These are phyloP conservation scores for Aspidiotus rigidus DNA, from an alignment of 2,888 invertebrate genomes.

Conservation along the genomic window DNA sequence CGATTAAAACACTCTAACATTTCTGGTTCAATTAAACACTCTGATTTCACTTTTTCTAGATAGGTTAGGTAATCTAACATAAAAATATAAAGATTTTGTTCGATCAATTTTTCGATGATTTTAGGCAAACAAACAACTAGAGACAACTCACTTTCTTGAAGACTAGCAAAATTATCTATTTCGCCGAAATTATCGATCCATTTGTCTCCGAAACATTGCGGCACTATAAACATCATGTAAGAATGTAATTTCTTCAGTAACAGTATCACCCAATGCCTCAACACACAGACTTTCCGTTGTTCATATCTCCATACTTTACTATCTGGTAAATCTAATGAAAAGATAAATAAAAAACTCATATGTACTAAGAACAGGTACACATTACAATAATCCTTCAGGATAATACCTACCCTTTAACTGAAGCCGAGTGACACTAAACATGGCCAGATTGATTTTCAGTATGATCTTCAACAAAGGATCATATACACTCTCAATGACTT, in stretches of 20 bases:
- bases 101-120: neutral
- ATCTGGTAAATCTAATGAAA: conserved; percentile 12
- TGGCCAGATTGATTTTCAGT: conserved; percentile 12
- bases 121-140: neutral
- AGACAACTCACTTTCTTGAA: conserved; percentile 9
- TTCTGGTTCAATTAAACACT: conserved; percentile 15
- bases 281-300: conserved; percentile 12
- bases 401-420: conserved; percentile 12
- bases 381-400: too few species aligned
- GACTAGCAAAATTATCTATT: conserved; percentile 16
- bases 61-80: conserved; percentile 18
- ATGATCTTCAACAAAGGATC: conserved; percentile 17
- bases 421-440: conserved; percentile 6
- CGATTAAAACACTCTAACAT: neutral
- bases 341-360: neutral
- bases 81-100: neutral
- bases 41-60: conserved; percentile 7
- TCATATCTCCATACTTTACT: neutral
- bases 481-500: conserved; percentile 9
- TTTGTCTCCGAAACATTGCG: conserved; percentile 16
- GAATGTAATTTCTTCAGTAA: conserved; percentile 5
- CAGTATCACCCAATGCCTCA: conserved; percentile 14
- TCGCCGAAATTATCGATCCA: conserved; percentile 8
- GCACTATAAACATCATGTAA: conserved; percentile 13
- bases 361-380: too few species aligned